Base-by-base conservation (phyloP, 2,888 invertebrate species). In the Gymnoscelis rufifasciata region DNA sequence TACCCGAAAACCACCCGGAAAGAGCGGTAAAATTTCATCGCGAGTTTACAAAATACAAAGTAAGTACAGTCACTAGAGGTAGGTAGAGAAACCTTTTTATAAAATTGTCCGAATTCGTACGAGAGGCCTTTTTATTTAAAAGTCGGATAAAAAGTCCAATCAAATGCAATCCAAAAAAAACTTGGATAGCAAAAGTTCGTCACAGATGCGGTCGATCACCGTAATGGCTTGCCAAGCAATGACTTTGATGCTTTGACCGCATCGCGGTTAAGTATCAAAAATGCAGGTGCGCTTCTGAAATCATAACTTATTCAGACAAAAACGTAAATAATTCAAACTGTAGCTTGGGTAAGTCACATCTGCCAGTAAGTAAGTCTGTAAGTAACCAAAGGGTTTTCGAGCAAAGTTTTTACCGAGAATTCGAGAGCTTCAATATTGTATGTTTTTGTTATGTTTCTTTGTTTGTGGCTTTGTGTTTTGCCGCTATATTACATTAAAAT, bases 261-360 rank as follows among this genome's bases (percentile, higher is more conserved):
- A 6, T 19, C 19, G 19, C 19, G 7, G 14, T 35, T n/a, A n/a
- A 7, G 2, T 19, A 36, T 48, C 23, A 47, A 47, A 43, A 36
- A 47, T 47, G 47, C 43, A 47, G 14, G n/a, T 13, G 28, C 14
- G 6, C 19, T 35, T 19, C 31, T 38, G 29, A 36, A 35, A 35
- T 19, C 33, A 10, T 35, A 10, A 35, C 19, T 19, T 35, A 35
- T 35, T 35, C 11, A 14, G 15, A 35, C 1, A 8, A 3, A 35
- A 35, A 7, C 35, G 7, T 35, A 11, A 35, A 35, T 35, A 0
- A 36, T 36, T 42, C n/a, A 8, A 28, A 35, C 12, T 2, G 19
- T 28, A 31, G 13, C 13, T 31, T 13, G 8, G 33, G 15, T n/a
- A n/a, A n/a, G 19, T 10, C 11, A 19, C 19, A 35, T 23, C 33